Evolutionary conservation across 2,888 invertebrate species (phyloP), one percentile per base, ranked within the genome.

Genomic region (Marasmarcha lunaedactyla): DNA sequence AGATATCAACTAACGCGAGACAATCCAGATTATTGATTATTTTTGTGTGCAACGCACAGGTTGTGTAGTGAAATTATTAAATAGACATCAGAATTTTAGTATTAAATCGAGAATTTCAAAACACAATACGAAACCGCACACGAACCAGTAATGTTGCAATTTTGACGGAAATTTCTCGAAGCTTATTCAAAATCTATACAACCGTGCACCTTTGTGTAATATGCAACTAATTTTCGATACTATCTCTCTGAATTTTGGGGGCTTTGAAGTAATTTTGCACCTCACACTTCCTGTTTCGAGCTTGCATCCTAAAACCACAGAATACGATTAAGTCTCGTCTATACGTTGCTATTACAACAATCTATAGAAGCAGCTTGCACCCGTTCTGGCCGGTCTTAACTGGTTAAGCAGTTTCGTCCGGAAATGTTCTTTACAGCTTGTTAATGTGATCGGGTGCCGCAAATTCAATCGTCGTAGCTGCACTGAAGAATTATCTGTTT

Each of bases 401-500:
- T 54, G 58, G 74, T 71, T 71, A 64, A 63, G 61, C 61, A 54
- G 68, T 63, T 63, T 58, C 55, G 55, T 56, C 57, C 62, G 62
- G 64, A 66, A 66, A 63, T 58, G 67, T 64, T 69, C 71, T 70
- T 72, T 67, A 63, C 64, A 61, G 61, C 66, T 67, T 60, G 68
- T 62, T 76, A 74, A 74, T 72, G 67, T 66, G 70, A 73, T 73
- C 69, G 61, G 54, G 60, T 58, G 60, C 65, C 66, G 60, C 70
- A 71, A 71, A 71, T 63, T 63, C 63, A 66, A 71, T 20, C 20
- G 7, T 20, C 20, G 20, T 20, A 20, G 20, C 20, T 71, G 48
- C 51, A 49, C 52, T 47, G 36, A 37, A 14, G 30, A 20, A 20
- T 3, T 20, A 20, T 35, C 27, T 15, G 6, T 10, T 15, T 20